Evolutionary conservation across 2,113 vertebrate species (phyloP).

Genomic region (Geothlypis trichas): DNA sequence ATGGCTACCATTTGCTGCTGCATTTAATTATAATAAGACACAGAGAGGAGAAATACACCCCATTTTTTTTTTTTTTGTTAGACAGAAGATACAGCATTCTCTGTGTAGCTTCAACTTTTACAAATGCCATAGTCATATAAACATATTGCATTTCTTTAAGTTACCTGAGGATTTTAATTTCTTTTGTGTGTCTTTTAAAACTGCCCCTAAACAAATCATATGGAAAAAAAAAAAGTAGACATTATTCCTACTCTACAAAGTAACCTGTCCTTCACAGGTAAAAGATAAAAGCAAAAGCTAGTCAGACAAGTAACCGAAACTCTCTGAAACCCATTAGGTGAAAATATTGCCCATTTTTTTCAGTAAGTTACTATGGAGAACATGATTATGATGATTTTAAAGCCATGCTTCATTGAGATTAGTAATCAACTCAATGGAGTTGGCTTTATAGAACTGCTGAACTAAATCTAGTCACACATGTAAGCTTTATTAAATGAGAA

Average conservation of each 20-base stretch:
- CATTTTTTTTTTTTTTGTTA: background rate
- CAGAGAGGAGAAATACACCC: background rate
- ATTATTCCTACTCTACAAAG: background rate
- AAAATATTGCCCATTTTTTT: slow-evolving; percentile 18
- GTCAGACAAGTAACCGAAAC: slow-evolving; percentile 22
- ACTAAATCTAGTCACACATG: slow-evolving; percentile 46
- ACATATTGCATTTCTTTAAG: background rate
- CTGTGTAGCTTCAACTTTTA: background rate
- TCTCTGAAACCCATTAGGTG: background rate
- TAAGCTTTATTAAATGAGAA: slow-evolving; percentile 46
- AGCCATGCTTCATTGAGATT: slow-evolving; percentile 58
- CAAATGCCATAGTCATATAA: background rate
- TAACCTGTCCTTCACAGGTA: background rate
- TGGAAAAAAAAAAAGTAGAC: background rate
- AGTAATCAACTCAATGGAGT: slow-evolving; percentile 49
- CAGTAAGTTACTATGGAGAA: background rate
- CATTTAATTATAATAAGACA: background rate
- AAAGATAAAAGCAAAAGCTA: background rate
- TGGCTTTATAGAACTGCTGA: background rate
- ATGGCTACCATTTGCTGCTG: background rate
- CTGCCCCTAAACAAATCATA: background rate
- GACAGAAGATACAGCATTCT: background rate
- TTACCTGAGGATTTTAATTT: slow-evolving; percentile 11
- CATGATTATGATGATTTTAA: slow-evolving; percentile 58
- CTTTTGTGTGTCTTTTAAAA: slow-evolving; percentile 31